Evolutionary conservation across 2,888 invertebrate genomes (phyloP).

Genomic region (Timema cristinae): DNA sequence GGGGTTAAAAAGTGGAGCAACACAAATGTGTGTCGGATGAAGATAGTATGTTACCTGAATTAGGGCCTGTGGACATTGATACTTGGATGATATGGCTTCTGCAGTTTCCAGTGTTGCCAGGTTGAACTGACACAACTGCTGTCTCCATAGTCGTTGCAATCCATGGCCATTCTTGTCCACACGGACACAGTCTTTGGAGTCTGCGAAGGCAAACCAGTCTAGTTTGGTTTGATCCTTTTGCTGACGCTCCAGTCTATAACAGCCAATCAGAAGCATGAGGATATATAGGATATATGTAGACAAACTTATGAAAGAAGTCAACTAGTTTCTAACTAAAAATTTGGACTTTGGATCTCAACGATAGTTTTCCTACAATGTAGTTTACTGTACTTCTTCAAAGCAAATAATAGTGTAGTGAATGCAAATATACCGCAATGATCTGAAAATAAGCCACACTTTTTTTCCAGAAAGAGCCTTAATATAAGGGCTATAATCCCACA

Average conservation of each 20-base stretch:
- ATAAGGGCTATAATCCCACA: too few relatives aligned
- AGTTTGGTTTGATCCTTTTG: slow-evolving; percentile 52
- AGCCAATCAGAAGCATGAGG: too few relatives aligned
- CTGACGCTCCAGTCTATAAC: slow-evolving; percentile 52
- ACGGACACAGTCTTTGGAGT: slow-evolving; percentile 68
- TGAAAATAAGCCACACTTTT: too few relatives aligned
- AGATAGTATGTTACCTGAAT: slow-evolving; percentile 18
- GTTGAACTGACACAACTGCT: slow-evolving; percentile 77
- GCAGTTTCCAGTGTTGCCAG: slow-evolving; percentile 74
- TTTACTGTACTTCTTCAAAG: too few relatives aligned
- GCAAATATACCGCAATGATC: too few relatives aligned
- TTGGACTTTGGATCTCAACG: too few relatives aligned
- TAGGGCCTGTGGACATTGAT: slow-evolving; percentile 60
- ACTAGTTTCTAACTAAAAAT: too few relatives aligned
- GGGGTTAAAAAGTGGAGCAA: background rate
- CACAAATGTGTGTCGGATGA: background rate
- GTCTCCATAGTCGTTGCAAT: slow-evolving; percentile 73
- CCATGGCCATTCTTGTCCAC: slow-evolving; percentile 69
- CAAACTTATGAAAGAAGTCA: too few relatives aligned
- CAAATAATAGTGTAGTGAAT: too few relatives aligned
- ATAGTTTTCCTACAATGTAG: too few relatives aligned
- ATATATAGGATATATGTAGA: too few relatives aligned
- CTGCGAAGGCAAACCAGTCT: slow-evolving; percentile 70
- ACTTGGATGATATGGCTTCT: slow-evolving; percentile 67
- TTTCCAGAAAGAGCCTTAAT: too few relatives aligned